Percentiles rank a stretch among this genome's conserved stretches.
phyloP scores from a whole-genome alignment of 2,797 vertebrate species.

The Pantherophis vulpinus region DNA sequence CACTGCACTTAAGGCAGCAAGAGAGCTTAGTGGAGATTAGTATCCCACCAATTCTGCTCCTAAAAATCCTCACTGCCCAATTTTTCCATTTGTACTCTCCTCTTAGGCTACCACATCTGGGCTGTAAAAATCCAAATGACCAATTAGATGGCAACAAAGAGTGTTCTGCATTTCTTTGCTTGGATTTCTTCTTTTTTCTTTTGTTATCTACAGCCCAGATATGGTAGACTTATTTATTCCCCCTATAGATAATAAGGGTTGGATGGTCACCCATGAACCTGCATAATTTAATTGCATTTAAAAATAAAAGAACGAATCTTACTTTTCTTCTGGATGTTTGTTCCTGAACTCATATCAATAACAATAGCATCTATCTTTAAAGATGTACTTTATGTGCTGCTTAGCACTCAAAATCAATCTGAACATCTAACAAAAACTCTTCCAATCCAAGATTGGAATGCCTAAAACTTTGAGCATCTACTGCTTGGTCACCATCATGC shows the following conservation, averaged over 20 bases:
- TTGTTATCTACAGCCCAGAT: neutral
- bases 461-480: neutral
- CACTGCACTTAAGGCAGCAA: neutral
- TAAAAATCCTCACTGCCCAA: neutral
- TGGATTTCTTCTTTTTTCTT: neutral
- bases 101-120: neutral
- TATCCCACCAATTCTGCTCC: neutral
- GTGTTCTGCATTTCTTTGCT: neutral
- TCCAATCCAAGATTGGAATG: neutral
- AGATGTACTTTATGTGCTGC: constrained; percentile 22
- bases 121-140: neutral
- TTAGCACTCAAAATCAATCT: neutral
- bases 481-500: neutral
- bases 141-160: neutral
- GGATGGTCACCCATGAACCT: neutral
- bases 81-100: neutral
- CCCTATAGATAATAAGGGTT: neutral
- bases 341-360: constrained; percentile 17
- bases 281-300: constrained; percentile 3
- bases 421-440: neutral
- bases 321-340: constrained; percentile 26
- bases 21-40: neutral
- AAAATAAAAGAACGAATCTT: constrained; percentile 26
- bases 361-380: constrained; percentile 26
- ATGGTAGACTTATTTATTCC: neutral